Base-by-base conservation (phyloP, 2,888 invertebrate species). In the Brachypterus glaber region DNA sequence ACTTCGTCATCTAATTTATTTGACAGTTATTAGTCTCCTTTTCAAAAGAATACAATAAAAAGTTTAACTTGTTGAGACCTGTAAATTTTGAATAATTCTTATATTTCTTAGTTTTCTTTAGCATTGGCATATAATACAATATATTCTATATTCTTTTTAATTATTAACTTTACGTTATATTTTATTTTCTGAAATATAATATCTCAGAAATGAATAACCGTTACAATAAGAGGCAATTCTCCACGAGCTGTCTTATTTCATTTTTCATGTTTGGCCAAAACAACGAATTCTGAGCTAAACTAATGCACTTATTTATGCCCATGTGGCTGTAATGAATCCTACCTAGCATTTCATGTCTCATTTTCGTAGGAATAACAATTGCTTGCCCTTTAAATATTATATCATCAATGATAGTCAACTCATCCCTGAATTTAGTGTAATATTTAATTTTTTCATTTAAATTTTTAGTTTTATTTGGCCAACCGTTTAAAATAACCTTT, bases 201-300 rank as follows among this genome's bases (percentile, higher is more conserved):
- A n/a, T n/a, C n/a, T n/a, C n/a, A n/a, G n/a, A n/a, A n/a, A n/a
- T n/a, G n/a, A n/a, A n/a, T n/a, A n/a, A n/a, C n/a, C n/a, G n/a
- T n/a, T n/a, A n/a, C n/a, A n/a, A n/a, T n/a, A n/a, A n/a, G n/a
- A n/a, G n/a, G 40, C 51, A 55, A 33, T 48, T 51, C 11, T 31
- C 35, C 16, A 53, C 27, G 13, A 33, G 31, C 21, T 49, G 34
- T 34, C 34, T 30, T 14, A 51, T 48, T 26, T 54, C 40, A n/a
- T 41, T 46, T 3, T 30, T 40, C 35, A 54, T 49, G 7, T 29
- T 24, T 9, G 52, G 51, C 52, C 54, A 53, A 42, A 42, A 55
- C 3, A 55, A 40, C n/a, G 27, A 17, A 14, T 44, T 44, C 27
- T 25, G 40, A 9, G 50, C 54, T 36, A 41, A 43, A 16, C 18